Base-by-base conservation (phyloP, 2,113 vertebrate species). In the Anser cygnoides region DNA sequence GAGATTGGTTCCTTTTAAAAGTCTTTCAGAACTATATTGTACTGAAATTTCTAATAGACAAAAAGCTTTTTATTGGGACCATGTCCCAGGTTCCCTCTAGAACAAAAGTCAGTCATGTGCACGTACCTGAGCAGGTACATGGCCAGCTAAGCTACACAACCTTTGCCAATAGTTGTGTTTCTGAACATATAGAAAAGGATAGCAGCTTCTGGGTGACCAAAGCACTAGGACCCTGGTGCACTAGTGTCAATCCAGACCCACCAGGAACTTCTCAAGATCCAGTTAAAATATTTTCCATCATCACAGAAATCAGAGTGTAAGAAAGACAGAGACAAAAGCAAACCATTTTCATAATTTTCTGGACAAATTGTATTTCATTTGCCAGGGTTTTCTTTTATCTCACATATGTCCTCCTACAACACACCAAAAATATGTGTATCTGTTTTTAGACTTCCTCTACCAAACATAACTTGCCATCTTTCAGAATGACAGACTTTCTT, bases 71-170 rank as follows among this genome's bases (percentile, higher is more conserved):
- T 25, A 43, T 29, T 43, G 23, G 37, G 43, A n/a, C 26, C 28
- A 23, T 1, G 3, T 26, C 49, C 19, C 54, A 78, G 11, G n/a
- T 15, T 81, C 23, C 49, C 19, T 57, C 35, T 72, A 13, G 39
- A 88, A 22, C 43, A 19, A 17, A 76, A 77, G 37, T 21, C 31
- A 80, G 11, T n/a, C 54, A 23, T 10, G 7, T 50, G 33, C 61
- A 62, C 17, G 4, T 4, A 55, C 33, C 18, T 22, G 35, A 76
- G 35, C 39, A 26, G 1, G 1, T 33, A 44, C 15, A 14, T 0
- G 0, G 25, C 23, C 1, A 3, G 9, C 35, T 72, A 37, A 3
- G 7, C 41, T 72, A 37, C 28, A 61, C 12, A 43, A 4, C 25
- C 14, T n/a, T 62, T 41, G 62, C 14, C 0, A 0, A 35, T 59